Evolutionary conservation across 2,797 vertebrate genomes (phyloP).

Genomic region (Molothrus ater): DNA sequence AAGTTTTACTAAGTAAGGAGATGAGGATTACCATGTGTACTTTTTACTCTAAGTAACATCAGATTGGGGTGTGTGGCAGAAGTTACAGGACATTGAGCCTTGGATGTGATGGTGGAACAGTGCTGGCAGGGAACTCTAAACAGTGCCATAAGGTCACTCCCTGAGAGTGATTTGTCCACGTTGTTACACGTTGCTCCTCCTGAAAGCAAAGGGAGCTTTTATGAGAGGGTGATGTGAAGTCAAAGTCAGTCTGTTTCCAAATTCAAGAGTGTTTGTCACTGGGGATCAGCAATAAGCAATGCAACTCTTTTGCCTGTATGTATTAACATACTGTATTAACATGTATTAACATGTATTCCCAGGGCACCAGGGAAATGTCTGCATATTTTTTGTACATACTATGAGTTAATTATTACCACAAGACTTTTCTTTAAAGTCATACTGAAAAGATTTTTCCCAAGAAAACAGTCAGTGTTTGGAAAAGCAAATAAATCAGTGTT

Average conservation of each 20-base stretch:
- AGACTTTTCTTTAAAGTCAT: constrained; percentile 44
- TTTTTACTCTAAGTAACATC: neutral
- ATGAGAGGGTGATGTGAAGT: neutral
- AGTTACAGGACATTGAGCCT: rapidly evolving
- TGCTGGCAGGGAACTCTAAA: neutral
- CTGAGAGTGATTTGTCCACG: neutral
- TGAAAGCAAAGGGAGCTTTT: constrained; percentile 6
- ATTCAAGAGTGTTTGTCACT: constrained; percentile 14
- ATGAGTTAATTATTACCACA: constrained; percentile 55
- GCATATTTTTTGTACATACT: neutral
- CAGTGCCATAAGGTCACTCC: neutral
- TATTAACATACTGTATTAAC: too few species aligned
- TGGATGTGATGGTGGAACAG: neutral
- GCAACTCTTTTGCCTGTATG: constrained; percentile 26
- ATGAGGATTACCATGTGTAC: neutral
- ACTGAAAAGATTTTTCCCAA: constrained; percentile 52
- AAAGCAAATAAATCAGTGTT: constrained; percentile 64
- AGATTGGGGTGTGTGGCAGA: neutral
- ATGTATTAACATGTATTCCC: too few species aligned
- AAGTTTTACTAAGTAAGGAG: constrained; percentile 42
- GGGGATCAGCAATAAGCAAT: constrained; percentile 10
- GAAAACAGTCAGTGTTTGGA: constrained; percentile 50
- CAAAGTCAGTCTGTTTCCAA: neutral
- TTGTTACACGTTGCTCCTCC: neutral
- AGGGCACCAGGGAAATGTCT: constrained; percentile 45